Evolutionary conservation across 2,797 vertebrate genomes (phyloP).

Genomic region (Chanos chanos): DNA sequence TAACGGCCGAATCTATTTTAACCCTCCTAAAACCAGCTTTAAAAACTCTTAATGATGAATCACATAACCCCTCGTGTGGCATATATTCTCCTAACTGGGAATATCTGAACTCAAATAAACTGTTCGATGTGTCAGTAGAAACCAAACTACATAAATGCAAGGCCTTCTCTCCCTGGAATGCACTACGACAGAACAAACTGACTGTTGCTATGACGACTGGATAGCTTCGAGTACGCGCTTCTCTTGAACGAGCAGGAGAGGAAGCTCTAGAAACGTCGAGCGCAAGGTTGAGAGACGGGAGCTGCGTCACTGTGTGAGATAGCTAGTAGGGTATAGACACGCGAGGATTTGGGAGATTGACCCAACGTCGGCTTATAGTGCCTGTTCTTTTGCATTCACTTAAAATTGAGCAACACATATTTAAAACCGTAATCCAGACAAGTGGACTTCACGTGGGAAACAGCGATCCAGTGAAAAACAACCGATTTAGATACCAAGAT

Average conservation of each 20-base stretch:
- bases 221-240: constrained; percentile 10
- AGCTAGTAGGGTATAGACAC: constrained; percentile 43
- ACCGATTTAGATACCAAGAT: constrained; percentile 35
- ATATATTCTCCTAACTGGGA: no score
- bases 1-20: no score
- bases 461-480: background rate
- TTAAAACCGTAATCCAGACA: background rate
- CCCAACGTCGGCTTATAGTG: background rate
- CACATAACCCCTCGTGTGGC: no score
- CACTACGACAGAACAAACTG: background rate
- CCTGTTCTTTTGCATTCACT: background rate
- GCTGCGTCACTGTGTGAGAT: constrained; percentile 43
- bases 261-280: constrained; percentile 42
- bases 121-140: no score
- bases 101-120: no score
- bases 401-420: no score
- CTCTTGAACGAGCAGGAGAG: constrained; percentile 28
- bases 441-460: background rate
- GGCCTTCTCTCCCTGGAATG: no score
- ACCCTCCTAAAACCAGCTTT: no score
- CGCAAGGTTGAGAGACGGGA: background rate
- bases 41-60: no score
- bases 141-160: no score
- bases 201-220: constrained; percentile 33
- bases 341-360: constrained; percentile 45